phyloP scores from a whole-genome alignment of 2,113 vertebrate species.

The Cricetomys ansorgei region DNA sequence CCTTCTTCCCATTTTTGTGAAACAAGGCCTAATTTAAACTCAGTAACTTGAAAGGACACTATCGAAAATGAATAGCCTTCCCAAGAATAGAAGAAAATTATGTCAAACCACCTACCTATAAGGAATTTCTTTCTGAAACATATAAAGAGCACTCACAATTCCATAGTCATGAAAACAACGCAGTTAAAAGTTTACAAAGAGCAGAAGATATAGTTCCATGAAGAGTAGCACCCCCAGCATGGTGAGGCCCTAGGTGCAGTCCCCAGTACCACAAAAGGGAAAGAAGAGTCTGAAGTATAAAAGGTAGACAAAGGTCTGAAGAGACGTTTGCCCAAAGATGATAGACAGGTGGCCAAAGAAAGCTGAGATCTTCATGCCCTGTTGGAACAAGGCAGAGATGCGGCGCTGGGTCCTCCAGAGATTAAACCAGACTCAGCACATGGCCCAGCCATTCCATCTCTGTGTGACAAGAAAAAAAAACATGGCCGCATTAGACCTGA shows the following conservation, averaged over 20 bases:
- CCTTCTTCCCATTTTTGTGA: background rate
- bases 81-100: background rate
- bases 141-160: constrained; percentile 16
- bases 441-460: background rate
- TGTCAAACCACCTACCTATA: constrained; percentile 3
- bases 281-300: background rate
- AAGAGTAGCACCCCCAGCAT: background rate
- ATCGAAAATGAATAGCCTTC: constrained; percentile 11
- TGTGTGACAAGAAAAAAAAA: constrained; percentile 11
- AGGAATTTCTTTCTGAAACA: background rate
- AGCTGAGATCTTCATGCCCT: background rate
- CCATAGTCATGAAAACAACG: background rate
- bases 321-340: constrained; percentile 17
- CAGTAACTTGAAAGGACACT: background rate
- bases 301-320: constrained; percentile 2
- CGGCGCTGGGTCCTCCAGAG: background rate
- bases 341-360: background rate
- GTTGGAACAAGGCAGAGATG: background rate
- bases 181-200: background rate
- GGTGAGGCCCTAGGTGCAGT: background rate
- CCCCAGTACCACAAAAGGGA: background rate
- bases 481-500: background rate
- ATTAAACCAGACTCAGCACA: background rate
- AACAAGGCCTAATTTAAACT: constrained; percentile 36
- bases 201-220: no score